Evolutionary conservation across 2,888 invertebrate genomes (phyloP).

Genomic region (Homarus gammarus): DNA sequence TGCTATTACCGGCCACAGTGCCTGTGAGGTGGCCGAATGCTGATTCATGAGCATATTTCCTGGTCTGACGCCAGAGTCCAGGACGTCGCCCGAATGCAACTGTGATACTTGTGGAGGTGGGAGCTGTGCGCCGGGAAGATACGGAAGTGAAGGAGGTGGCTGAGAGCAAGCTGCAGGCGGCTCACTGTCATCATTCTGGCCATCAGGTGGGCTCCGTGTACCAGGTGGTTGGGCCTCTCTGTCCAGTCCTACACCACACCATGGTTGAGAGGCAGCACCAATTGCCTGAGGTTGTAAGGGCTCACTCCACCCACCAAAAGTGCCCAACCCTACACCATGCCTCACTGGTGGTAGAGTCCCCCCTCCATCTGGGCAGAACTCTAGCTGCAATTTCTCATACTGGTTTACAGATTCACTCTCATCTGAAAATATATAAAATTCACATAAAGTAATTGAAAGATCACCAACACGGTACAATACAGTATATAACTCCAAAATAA

Average conservation of each 20-base stretch:
- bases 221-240: constrained; percentile 54
- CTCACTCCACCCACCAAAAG: constrained; percentile 73
- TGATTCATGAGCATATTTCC: not conserved
- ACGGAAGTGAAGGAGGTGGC: constrained; percentile 26
- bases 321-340: constrained; percentile 52
- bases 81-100: not conserved
- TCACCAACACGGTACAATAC: not conserved
- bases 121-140: not conserved
- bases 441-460: not conserved
- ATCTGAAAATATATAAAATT: constrained; percentile 66
- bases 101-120: constrained; percentile 5
- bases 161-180: constrained; percentile 56
- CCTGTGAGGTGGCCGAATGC: not conserved
- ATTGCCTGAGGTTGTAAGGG: constrained; percentile 53
- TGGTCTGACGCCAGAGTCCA: not conserved
- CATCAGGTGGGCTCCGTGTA: constrained; percentile 68
- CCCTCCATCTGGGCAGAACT: constrained; percentile 65
- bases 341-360: constrained; percentile 22
- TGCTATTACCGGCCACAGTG: constrained; percentile 43
- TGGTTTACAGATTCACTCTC: constrained; percentile 66
- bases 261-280: constrained; percentile 12
- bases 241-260: constrained; percentile 28
- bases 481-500: not conserved
- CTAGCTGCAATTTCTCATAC: constrained; percentile 73
- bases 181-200: constrained; percentile 66